phyloP scores from a whole-genome alignment of 2,888 invertebrate genomes.

The Epistrophe grossulariae region DNA sequence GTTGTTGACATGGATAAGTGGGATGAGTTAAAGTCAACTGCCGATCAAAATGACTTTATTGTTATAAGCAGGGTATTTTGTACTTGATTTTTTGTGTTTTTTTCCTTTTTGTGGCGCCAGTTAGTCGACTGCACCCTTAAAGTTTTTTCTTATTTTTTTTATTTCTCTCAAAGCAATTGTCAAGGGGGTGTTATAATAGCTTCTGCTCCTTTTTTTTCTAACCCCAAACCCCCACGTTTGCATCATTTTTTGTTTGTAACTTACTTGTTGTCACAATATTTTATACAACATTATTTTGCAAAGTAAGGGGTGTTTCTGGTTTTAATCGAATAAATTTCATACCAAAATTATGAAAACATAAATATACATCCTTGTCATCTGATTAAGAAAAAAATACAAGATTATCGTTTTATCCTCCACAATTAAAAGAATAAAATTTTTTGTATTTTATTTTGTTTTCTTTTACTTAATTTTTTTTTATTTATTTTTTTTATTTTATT shows the following conservation, averaged over 20 bases:
- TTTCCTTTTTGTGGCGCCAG: constrained; percentile 60
- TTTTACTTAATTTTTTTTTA: no score
- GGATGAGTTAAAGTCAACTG: constrained; percentile 53
- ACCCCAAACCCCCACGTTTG: neutral
- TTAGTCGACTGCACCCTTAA: constrained; percentile 61
- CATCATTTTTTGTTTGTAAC: constrained; percentile 1
- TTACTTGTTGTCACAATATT: constrained; percentile 16
- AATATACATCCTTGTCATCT: no score
- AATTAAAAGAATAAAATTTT: no score
- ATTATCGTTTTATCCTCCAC: no score
- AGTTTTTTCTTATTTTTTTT: neutral
- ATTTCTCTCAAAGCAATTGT: neutral
- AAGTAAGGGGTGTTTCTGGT: neutral
- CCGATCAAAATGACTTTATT: constrained; percentile 72
- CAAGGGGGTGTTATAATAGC: constrained; percentile 31
- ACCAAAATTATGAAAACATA: no score
- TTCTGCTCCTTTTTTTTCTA: neutral
- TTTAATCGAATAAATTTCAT: no score
- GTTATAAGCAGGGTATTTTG: constrained; percentile 54
- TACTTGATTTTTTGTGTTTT: neutral
- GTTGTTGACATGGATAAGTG: constrained; percentile 5
- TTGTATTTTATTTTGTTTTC: no score
- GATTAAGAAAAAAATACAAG: no score
- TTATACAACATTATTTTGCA: neutral
- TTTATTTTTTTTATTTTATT: no score